Evolutionary conservation across 2,113 vertebrate species (phyloP).

Genomic region (Elgaria multicarinata): DNA sequence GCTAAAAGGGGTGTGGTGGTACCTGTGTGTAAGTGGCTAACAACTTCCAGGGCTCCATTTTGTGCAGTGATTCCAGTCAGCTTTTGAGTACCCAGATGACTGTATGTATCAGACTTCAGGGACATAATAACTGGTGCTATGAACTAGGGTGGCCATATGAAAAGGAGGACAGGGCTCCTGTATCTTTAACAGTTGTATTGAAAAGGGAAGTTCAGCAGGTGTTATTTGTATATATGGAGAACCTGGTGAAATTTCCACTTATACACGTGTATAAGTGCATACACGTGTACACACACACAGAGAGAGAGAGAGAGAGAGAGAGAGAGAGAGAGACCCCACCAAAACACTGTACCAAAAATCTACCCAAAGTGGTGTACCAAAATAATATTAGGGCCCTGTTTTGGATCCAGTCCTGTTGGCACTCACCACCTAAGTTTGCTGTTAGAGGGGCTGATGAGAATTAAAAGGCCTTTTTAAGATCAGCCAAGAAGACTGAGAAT

Average conservation of each 20-base stretch:
- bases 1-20: not conserved
- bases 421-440: not conserved
- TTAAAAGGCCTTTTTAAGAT: not conserved
- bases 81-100: not conserved
- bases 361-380: too few species aligned
- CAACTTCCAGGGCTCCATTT: not conserved
- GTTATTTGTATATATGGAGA: not conserved
- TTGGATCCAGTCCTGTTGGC: not conserved
- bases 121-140: not conserved
- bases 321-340: too few species aligned
- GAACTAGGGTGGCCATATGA: too few species aligned
- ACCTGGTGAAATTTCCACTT: too few species aligned
- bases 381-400: not conserved
- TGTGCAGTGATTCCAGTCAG: not conserved
- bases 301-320: too few species aligned
- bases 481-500: not conserved
- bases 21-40: not conserved
- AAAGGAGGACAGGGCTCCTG: too few species aligned
- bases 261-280: too few species aligned
- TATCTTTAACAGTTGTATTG: too few species aligned
- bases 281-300: too few species aligned
- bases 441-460: not conserved
- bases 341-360: too few species aligned
- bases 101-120: not conserved
- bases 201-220: too few species aligned